Conservation (phyloP, 2,888 invertebrate genomes). For the Morpho achilles region DNA sequence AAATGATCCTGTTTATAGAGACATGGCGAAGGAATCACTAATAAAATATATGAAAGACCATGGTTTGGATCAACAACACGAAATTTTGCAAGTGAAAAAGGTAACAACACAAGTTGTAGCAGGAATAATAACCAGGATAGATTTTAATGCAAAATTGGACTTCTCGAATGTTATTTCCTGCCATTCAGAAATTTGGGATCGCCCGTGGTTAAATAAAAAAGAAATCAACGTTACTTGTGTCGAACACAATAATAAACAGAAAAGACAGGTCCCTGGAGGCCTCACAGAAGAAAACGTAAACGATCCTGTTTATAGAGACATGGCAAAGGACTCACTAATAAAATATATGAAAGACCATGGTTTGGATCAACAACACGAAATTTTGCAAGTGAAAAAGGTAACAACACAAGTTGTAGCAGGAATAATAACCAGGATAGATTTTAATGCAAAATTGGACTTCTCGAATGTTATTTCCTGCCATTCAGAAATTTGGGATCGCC, state of each 20-base stretch:
- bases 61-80: constrained; percentile 31
- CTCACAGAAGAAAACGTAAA: constrained; percentile 27
- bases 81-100: constrained; percentile 40
- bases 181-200: neutral
- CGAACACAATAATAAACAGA: neutral
- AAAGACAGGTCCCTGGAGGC: constrained; percentile 21
- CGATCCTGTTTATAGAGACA: constrained; percentile 34
- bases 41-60: constrained; percentile 35
- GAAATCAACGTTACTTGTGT: no score
- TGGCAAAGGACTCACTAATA: constrained; percentile 43
- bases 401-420: constrained; percentile 41
- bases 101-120: constrained; percentile 40
- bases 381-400: constrained; percentile 43
- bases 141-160: constrained; percentile 30
- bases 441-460: constrained; percentile 11
- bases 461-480: neutral
- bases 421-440: constrained; percentile 40
- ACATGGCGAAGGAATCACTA: constrained; percentile 43
- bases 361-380: constrained; percentile 28
- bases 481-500: no score
- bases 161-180: no score
- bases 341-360: constrained; percentile 37
- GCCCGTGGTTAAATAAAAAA: no score
- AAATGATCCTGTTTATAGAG: constrained; percentile 35
- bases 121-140: constrained; percentile 40